A percentile compares a stretch with the other conserved stretches of the same genome.
Conservation (phyloP, 1,140 invertebrate genomes). For the Linepithema humile region DNA sequence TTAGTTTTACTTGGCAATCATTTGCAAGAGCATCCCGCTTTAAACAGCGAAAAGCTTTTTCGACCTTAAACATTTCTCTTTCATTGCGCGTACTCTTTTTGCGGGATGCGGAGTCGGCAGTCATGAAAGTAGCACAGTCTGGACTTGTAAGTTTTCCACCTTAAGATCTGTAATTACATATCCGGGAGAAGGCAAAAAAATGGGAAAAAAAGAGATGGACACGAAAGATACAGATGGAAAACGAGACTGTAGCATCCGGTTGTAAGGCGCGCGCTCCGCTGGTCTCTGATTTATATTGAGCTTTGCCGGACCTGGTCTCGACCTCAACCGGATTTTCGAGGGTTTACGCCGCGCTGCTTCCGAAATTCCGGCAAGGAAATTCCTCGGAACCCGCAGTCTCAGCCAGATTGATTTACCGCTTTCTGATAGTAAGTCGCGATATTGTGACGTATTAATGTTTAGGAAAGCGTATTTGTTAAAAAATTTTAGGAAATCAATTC, state of each 20-base stretch:
- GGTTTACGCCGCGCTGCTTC: conserved; percentile 31
- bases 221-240: conserved; percentile 42
- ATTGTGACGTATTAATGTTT: too few species aligned
- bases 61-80: conserved; percentile 43
- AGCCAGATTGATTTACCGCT: conserved; percentile 44
- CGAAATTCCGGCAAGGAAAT: conserved; percentile 62
- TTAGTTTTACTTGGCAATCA: conserved; percentile 6
- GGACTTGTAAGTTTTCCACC: conserved; percentile 54
- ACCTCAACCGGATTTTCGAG: conserved; percentile 59
- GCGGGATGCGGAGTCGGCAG: conserved; percentile 16
- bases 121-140: conserved; percentile 35
- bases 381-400: conserved; percentile 44
- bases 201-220: conserved; percentile 55
- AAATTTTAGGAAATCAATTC: not conserved
- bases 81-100: conserved; percentile 61
- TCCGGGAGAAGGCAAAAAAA: conserved; percentile 42
- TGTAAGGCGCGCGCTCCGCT: conserved; percentile 20
- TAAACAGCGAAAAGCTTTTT: conserved; percentile 16
- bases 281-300: conserved; percentile 70
- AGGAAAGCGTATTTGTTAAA: too few species aligned
- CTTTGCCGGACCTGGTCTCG: conserved; percentile 47
- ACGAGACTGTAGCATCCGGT: conserved; percentile 2
- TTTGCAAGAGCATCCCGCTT: conserved; percentile 27
- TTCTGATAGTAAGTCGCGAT: conserved; percentile 33
- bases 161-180: conserved; percentile 72